Conservation (phyloP, 2,888 invertebrate genomes). For the Athalia cordata region DNA sequence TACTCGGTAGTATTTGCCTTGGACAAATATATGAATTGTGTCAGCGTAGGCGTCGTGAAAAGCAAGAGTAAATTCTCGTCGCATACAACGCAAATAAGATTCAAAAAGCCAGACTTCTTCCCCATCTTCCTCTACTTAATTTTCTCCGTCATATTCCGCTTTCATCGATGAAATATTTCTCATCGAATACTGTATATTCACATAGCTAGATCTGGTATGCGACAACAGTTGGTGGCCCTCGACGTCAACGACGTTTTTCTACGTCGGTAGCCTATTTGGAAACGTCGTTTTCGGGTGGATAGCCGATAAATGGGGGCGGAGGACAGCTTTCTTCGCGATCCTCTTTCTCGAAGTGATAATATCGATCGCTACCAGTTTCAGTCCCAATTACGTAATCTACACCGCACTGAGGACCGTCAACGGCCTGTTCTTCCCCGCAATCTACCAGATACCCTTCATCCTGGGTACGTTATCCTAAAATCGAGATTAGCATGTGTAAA, state of each 20-base stretch:
- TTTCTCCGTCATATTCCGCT: not conserved
- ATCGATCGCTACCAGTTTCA: constrained; percentile 79
- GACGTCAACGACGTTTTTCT: constrained; percentile 80
- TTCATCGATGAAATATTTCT: constrained; percentile 14
- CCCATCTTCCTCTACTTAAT: not conserved
- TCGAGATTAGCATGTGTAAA: not conserved
- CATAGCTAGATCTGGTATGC: constrained; percentile 80
- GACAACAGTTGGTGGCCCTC: constrained; percentile 79
- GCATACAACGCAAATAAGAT: not conserved
- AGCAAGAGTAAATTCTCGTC: not conserved
- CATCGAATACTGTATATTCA: constrained; percentile 59
- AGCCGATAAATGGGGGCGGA: constrained; percentile 81
- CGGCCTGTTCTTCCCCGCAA: constrained; percentile 81
- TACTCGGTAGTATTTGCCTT: too few species aligned
- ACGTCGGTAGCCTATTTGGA: constrained; percentile 82
- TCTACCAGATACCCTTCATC: constrained; percentile 82
- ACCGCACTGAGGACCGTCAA: constrained; percentile 77
- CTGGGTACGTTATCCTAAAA: constrained; percentile 73
- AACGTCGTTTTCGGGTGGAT: constrained; percentile 82
- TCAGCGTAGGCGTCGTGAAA: constrained; percentile 22
- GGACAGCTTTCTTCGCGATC: constrained; percentile 79
- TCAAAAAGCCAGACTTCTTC: not conserved
- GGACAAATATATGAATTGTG: not conserved
- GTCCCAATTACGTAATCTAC: constrained; percentile 78
- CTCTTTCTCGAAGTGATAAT: constrained; percentile 78